Percentiles rank a stretch among this genome's conserved stretches.
These are phyloP conservation scores for Pelvicachromis taeniatus DNA, from an alignment of 2,113 vertebrate genomes.

Conservation along the genomic window DNA sequence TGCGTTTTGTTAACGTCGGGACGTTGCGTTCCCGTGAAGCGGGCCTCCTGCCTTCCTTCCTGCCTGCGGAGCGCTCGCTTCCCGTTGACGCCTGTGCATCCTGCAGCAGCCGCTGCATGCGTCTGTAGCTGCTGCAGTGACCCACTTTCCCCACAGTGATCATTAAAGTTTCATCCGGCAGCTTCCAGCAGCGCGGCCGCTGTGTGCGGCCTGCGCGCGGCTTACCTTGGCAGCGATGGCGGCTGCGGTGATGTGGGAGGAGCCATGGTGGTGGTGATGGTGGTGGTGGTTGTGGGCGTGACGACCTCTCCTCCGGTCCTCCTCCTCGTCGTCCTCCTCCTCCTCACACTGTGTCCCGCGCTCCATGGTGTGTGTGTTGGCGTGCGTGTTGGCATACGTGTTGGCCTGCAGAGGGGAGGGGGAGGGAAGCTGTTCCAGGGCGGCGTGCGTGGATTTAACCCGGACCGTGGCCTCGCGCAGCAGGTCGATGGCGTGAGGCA, in stretches of 20 bases:
- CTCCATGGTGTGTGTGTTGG: slow-evolving; percentile 94
- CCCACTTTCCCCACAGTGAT: slow-evolving; percentile 26
- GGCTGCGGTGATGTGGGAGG: slow-evolving; percentile 96
- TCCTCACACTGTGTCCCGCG: slow-evolving; percentile 98
- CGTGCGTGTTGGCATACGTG: slow-evolving; percentile 82
- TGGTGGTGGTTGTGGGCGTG: slow-evolving; percentile 77
- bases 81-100: not conserved
- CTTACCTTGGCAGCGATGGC: slow-evolving; percentile 96
- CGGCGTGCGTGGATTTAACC: slow-evolving; percentile 92
- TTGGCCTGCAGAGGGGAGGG: slow-evolving; percentile 78
- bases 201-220: not conserved
- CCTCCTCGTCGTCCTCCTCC: slow-evolving; percentile 77
- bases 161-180: slow-evolving; percentile 33
- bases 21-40: rapidly evolving
- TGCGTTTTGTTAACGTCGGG: not conserved
- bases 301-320: slow-evolving; percentile 43
- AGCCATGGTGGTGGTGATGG: slow-evolving; percentile 85
- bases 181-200: not conserved
- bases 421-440: slow-evolving; percentile 94
- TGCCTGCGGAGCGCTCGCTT: not conserved
- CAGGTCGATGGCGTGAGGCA: slow-evolving; percentile 97
- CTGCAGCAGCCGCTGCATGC: not conserved
- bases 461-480: slow-evolving; percentile 92
- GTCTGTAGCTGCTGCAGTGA: slow-evolving; percentile 18
- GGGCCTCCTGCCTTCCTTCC: not conserved